Percentiles rank a stretch among this genome's conserved stretches.
Conservation (phyloP, 2,888 invertebrate species). For the Fabriciana adippe region DNA sequence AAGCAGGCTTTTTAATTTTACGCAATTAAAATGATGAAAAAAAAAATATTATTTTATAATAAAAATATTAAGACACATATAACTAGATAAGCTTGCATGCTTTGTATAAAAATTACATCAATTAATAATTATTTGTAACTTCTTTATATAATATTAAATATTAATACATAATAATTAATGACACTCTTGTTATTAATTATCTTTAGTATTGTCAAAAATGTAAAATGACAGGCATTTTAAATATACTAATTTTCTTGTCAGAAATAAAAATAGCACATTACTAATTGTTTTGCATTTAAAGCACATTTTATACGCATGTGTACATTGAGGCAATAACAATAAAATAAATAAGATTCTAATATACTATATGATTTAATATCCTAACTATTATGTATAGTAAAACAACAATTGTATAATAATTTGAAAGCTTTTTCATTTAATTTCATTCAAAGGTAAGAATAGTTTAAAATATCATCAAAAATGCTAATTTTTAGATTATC, state of each 20-base stretch:
- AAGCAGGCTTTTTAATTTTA: not conserved
- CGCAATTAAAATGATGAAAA: not conserved
- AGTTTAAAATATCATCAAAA: not conserved
- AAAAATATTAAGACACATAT: slow-evolving; percentile 9
- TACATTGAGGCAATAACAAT: not conserved
- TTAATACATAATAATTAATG: not conserved
- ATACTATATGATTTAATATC: too few species aligned
- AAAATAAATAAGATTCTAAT: too few species aligned
- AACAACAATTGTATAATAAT: slow-evolving; percentile 33
- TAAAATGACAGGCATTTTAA: slow-evolving; percentile 29
- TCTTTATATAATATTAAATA: slow-evolving; percentile 1
- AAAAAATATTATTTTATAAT: slow-evolving; percentile 11
- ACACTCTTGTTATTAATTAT: slow-evolving; percentile 14
- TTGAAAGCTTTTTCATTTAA: slow-evolving; percentile 20
- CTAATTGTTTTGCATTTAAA: not conserved
- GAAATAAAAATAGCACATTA: slow-evolving; percentile 2
- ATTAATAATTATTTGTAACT: slow-evolving; percentile 5
- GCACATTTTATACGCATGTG: not conserved
- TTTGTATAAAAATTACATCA: slow-evolving; percentile 17
- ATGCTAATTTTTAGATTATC: not conserved
- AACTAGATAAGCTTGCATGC: slow-evolving; percentile 14
- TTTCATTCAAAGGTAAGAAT: slow-evolving; percentile 16
- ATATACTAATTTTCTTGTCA: slow-evolving; percentile 5
- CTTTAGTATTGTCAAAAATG: slow-evolving; percentile 34
- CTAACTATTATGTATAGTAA: slow-evolving; percentile 19